Conservation (phyloP, 2,888 invertebrate genomes). For the Drosophila affinis region DNA sequence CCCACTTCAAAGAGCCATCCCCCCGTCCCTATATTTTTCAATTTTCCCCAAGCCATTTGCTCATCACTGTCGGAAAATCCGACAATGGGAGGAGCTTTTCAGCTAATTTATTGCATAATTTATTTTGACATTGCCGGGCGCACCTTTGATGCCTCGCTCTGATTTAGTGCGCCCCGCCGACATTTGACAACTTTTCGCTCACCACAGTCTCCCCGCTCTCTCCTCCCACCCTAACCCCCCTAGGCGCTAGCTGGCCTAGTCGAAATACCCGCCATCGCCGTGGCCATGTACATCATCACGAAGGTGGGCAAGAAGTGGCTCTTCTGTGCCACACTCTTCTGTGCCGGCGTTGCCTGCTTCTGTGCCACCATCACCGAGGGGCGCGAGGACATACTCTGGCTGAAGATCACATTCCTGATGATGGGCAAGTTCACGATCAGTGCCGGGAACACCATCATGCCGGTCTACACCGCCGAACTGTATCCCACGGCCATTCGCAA, state of each 20-base stretch:
- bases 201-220: constrained; percentile 13
- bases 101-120: constrained; percentile 72
- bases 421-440: constrained; percentile 92
- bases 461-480: constrained; percentile 89
- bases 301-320: constrained; percentile 90
- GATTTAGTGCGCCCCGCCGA: constrained; percentile 68
- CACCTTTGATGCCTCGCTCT: constrained; percentile 71
- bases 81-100: constrained; percentile 41
- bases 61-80: constrained; percentile 43
- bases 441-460: constrained; percentile 91
- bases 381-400: constrained; percentile 86
- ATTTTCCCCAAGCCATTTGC: constrained; percentile 9
- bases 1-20: too few relatives aligned
- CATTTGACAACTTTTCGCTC: constrained; percentile 44
- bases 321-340: constrained; percentile 88
- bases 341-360: constrained; percentile 89
- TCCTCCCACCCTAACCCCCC: constrained; percentile 5
- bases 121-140: constrained; percentile 69
- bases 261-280: constrained; percentile 90
- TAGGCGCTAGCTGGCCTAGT: constrained; percentile 88
- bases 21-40: background rate
- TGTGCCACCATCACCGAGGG: constrained; percentile 86
- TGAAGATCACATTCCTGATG: constrained; percentile 90
- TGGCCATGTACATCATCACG: constrained; percentile 90
- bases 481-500: constrained; percentile 89